Evolutionary conservation across 1,140 invertebrate species (phyloP).

Genomic region (Marisa cornuarietis): DNA sequence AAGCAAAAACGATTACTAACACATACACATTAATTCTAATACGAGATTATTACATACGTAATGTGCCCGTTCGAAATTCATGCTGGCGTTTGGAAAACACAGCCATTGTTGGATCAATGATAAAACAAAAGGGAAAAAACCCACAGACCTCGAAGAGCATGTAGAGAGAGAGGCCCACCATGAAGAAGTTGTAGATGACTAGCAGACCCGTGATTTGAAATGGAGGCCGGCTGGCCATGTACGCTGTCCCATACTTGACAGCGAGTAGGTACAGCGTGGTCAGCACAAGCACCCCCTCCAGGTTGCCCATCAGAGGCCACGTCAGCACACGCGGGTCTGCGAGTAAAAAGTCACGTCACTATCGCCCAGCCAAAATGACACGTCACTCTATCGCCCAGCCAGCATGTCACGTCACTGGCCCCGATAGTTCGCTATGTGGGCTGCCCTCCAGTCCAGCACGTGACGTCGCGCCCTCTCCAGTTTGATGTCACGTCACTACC

Average conservation of each 20-base stretch:
- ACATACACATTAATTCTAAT: no score
- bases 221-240: slow-evolving; percentile 82
- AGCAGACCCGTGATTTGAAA: slow-evolving; percentile 80
- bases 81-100: slow-evolving; percentile 47
- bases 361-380: no score
- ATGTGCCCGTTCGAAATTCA: no score
- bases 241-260: slow-evolving; percentile 78
- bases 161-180: slow-evolving; percentile 85
- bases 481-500: no score
- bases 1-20: no score
- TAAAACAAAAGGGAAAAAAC: slow-evolving; percentile 66
- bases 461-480: no score
- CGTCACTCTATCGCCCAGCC: neutral
- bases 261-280: slow-evolving; percentile 83
- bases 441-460: neutral
- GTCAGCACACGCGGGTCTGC: slow-evolving; percentile 75
- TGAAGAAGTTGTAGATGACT: slow-evolving; percentile 84
- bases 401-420: neutral
- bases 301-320: slow-evolving; percentile 88
- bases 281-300: slow-evolving; percentile 81
- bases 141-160: slow-evolving; percentile 78
- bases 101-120: slow-evolving; percentile 77
- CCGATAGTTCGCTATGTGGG: neutral
- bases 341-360: neutral
- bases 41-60: no score